Base-by-base conservation (phyloP, 2,797 vertebrate genomes). In the Microctenopoma stevenorrisi region DNA sequence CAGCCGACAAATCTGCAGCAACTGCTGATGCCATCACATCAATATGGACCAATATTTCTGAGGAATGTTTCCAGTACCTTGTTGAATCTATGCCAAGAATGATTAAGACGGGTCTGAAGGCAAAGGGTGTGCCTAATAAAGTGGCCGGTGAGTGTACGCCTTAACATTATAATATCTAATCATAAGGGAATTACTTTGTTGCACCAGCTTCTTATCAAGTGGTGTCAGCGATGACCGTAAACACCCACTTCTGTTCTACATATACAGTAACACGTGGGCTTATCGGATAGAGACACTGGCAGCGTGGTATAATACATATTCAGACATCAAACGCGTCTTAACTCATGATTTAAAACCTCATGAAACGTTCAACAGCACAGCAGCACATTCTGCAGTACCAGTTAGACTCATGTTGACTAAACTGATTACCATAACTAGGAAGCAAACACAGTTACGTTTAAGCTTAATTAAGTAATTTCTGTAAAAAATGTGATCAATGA, bases 241-340 rank as follows among this genome's bases (percentile, higher is more conserved):
- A 56, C 43, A 25, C 8, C 64, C n/a, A 28, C 47, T 14, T 47
- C 7, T 46, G 14, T 49, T 69, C 55, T 50, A 3, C 28, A 25
- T 26, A 35, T 59, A 10, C 4, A 12, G 42, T 28, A 7, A 1
- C 25, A 14, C 37, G 44, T 35, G 11, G 44, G n/a, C 22, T 48
- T 18, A 57, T 49, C 18, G 18, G 43, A 26, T 37, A 25, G 37
- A 53, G 25, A 53, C 22, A 8, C 50, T 18, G 51, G 67, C 58
- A 49, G 70, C 51, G 46, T 72, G 48, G 71, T 73, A 28, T 74
- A 38, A 44, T 40, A 35, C 50, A 60, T 56, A 80, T 53, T n/a
- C 35, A 46, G 68, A 67, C 65, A 81, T 78, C 14, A 69, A 48
- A 78, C 57, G n/a, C 33, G 16, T 64, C 64, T 48, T 25, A 53